Percentiles rank a stretch among this genome's conserved stretches.
Conservation (phyloP, 2,888 invertebrate species). For the Brenthis daphne region DNA sequence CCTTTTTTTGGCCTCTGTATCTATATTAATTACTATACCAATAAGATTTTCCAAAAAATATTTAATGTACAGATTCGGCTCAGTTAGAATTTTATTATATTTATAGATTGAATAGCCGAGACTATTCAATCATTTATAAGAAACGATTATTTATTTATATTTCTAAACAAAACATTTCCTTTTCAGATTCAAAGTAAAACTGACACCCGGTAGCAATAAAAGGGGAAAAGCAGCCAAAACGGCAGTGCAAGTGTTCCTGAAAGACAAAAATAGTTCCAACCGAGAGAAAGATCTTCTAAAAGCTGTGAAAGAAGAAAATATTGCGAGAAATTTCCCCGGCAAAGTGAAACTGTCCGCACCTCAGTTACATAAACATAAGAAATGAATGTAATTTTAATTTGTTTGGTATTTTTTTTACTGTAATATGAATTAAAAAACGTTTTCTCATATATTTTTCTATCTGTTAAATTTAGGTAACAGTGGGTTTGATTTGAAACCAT, state of each 20-base stretch:
- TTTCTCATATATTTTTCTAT: neutral
- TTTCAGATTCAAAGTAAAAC: conserved; percentile 93
- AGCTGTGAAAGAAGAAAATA: conserved; percentile 94
- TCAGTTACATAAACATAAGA: conserved; percentile 87
- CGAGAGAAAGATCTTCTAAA: conserved; percentile 95
- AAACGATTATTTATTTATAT: no score
- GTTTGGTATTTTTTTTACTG: neutral
- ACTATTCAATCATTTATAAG: no score
- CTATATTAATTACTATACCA: no score
- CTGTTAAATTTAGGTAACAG: no score
- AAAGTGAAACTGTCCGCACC: conserved; percentile 97
- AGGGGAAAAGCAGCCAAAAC: conserved; percentile 97
- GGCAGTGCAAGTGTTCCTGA: conserved; percentile 93
- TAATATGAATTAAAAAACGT: neutral
- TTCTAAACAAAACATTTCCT: neutral
- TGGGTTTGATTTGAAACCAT: no score
- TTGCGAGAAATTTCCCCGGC: conserved; percentile 97
- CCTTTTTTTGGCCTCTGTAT: no score
- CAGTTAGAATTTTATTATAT: no score
- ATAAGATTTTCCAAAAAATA: no score
- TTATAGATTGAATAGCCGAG: no score
- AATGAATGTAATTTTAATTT: conserved; percentile 56
- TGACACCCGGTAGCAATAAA: conserved; percentile 96
- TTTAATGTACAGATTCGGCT: no score
- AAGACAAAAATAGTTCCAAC: conserved; percentile 87